Percentiles rank a stretch among this genome's conserved stretches.
phyloP scores from a whole-genome alignment of 2,113 vertebrate species.

The Parus major region DNA sequence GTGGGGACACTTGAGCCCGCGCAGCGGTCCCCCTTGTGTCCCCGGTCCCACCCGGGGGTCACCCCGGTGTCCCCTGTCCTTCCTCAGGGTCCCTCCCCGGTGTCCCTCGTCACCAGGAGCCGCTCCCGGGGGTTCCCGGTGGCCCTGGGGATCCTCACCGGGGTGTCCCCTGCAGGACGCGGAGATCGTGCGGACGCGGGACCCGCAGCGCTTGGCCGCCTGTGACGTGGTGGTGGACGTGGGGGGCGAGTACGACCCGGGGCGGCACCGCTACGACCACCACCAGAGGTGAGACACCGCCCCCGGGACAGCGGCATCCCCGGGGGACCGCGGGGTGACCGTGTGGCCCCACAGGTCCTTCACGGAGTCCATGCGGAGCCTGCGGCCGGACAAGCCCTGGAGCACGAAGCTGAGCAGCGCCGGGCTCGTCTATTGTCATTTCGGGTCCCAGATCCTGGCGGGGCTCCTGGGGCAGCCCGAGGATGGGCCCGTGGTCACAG shows the following conservation, averaged over 20 bases:
- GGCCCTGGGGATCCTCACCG: accelerated
- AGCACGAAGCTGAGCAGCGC: constrained; percentile 94
- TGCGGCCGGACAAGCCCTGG: constrained; percentile 88
- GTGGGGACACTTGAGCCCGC: no score
- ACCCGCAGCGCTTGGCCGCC: constrained; percentile 75
- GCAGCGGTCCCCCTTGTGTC: no score
- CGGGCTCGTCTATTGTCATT: constrained; percentile 89
- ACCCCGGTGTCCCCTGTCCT: neutral
- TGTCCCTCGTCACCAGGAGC: neutral
- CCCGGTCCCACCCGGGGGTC: neutral
- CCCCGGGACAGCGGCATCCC: accelerated
- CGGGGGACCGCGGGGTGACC: neutral
- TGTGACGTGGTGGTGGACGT: constrained; percentile 94
- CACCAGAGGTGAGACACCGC: constrained; percentile 85
- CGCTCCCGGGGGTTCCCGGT: accelerated
- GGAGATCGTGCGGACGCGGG: constrained; percentile 87
- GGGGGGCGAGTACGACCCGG: constrained; percentile 89
- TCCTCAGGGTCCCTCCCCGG: accelerated
- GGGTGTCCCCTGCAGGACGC: constrained; percentile 76
- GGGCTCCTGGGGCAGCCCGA: constrained; percentile 77
- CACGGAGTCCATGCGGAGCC: constrained; percentile 81
- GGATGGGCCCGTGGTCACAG: constrained; percentile 74
- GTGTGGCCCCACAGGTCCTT: constrained; percentile 79
- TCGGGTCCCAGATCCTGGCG: constrained; percentile 83
- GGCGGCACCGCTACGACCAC: constrained; percentile 89